These are phyloP conservation scores for Euura saliciscinereae DNA, from an alignment of 1,140 invertebrate species.

Conservation along the genomic window DNA sequence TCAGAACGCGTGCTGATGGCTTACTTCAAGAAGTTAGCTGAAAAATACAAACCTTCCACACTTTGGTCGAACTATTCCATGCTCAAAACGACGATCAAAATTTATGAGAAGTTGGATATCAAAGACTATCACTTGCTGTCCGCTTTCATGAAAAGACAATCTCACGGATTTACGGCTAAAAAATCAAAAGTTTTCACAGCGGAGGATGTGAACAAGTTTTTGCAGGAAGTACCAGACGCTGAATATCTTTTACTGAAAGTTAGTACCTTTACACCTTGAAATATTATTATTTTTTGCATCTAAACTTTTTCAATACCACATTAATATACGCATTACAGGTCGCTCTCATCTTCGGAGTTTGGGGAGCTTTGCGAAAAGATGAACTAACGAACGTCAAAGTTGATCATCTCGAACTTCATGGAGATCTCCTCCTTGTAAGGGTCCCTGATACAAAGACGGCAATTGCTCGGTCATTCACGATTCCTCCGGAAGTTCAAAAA, in stretches of 20 bases:
- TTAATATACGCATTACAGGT: too few species aligned
- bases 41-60: constrained; percentile 3
- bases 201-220: constrained; percentile 20
- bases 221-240: constrained; percentile 22
- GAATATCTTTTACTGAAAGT: constrained; percentile 24
- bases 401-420: too few species aligned
- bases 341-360: constrained; percentile 30
- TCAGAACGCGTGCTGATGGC: neutral
- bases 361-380: constrained; percentile 30
- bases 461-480: constrained; percentile 19
- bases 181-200: constrained; percentile 12
- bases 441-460: constrained; percentile 23
- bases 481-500: constrained; percentile 18
- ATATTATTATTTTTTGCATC: too few species aligned
- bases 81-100: constrained; percentile 6
- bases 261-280: neutral
- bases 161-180: neutral
- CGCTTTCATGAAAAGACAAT: neutral
- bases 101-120: neutral
- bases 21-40: neutral
- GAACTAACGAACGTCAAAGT: constrained; percentile 19
- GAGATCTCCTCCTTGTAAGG: constrained; percentile 25
- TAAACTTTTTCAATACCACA: too few species aligned
- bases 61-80: constrained; percentile 6
- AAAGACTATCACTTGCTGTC: neutral